A percentile compares a stretch with the other conserved stretches of the same genome.
Conservation (phyloP, 92 coral and sea anemone genomes). For the Epizoanthus ramosus region DNA sequence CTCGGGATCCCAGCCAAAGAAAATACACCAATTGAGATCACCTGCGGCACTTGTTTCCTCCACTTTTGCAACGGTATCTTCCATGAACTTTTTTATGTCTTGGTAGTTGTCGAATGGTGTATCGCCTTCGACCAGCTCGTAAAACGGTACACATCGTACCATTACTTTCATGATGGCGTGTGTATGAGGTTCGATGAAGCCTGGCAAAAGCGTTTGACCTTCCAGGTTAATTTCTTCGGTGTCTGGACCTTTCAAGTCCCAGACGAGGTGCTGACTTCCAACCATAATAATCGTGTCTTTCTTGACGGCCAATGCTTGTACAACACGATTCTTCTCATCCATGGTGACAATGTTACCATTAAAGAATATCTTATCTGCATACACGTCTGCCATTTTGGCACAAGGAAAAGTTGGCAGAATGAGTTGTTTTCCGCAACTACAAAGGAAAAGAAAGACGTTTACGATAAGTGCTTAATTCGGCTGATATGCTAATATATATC, state of each 20-base stretch:
- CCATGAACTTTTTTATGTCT: conserved; percentile 49
- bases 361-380: conserved; percentile 62
- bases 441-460: neutral
- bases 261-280: conserved; percentile 52
- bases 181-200: conserved; percentile 73
- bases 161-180: conserved; percentile 44
- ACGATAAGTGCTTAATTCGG: too few relatives aligned
- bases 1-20: conserved; percentile 77
- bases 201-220: conserved; percentile 71
- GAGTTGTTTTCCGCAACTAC: too few relatives aligned
- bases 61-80: conserved; percentile 17
- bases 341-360: conserved; percentile 69
- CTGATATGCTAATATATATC: too few relatives aligned
- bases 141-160: neutral
- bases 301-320: conserved; percentile 76
- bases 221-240: conserved; percentile 29
- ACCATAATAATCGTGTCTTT: conserved; percentile 54
- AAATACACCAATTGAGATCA: conserved; percentile 43
- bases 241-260: conserved; percentile 26
- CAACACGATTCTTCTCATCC: conserved; percentile 54
- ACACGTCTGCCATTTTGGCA: neutral
- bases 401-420: too few relatives aligned
- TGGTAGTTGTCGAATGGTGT: conserved; percentile 37
- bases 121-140: conserved; percentile 29
- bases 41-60: neutral